Evolutionary conservation across 2,113 vertebrate species (phyloP).

Genomic region (Paramormyrops kingsleyae): DNA sequence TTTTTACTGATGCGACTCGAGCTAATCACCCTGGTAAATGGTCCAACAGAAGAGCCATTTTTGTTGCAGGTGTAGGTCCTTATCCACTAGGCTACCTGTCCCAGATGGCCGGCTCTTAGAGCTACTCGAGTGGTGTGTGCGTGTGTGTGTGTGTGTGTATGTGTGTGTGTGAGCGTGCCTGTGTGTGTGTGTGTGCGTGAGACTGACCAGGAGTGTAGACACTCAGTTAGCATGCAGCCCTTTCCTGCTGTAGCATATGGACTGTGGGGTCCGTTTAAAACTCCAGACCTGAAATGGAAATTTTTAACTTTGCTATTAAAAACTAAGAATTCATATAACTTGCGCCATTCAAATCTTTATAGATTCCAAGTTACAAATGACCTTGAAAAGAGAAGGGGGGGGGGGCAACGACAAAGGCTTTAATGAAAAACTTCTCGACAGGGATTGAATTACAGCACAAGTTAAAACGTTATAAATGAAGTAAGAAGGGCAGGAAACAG

Average conservation of each 20-base stretch:
- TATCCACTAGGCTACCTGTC: neutral
- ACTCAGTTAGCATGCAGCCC: slow-evolving; percentile 46
- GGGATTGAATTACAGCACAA: slow-evolving; percentile 44
- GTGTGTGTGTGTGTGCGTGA: slow-evolving; percentile 3
- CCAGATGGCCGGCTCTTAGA: neutral
- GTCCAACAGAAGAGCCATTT: neutral
- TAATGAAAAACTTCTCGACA: slow-evolving; percentile 48
- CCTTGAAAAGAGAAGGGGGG: slow-evolving; percentile 49
- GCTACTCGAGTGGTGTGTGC: neutral
- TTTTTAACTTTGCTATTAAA: slow-evolving; percentile 64
- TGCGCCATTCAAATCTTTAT: slow-evolving; percentile 65
- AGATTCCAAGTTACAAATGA: slow-evolving; percentile 64
- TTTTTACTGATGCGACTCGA: neutral
- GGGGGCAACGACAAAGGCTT: slow-evolving; percentile 29
- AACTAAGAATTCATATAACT: slow-evolving; percentile 70
- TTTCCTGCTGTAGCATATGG: slow-evolving; percentile 53
- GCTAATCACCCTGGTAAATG: neutral
- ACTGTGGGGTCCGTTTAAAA: slow-evolving; percentile 56
- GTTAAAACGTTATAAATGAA: slow-evolving; percentile 38
- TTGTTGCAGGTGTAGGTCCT: neutral
- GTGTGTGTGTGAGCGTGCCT: neutral
- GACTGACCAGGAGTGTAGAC: neutral
- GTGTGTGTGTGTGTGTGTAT: neutral
- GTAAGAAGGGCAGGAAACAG: slow-evolving; percentile 21
- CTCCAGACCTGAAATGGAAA: slow-evolving; percentile 54